phyloP scores from a whole-genome alignment of 2,888 invertebrate species.

The Drosophila mayaguana region DNA sequence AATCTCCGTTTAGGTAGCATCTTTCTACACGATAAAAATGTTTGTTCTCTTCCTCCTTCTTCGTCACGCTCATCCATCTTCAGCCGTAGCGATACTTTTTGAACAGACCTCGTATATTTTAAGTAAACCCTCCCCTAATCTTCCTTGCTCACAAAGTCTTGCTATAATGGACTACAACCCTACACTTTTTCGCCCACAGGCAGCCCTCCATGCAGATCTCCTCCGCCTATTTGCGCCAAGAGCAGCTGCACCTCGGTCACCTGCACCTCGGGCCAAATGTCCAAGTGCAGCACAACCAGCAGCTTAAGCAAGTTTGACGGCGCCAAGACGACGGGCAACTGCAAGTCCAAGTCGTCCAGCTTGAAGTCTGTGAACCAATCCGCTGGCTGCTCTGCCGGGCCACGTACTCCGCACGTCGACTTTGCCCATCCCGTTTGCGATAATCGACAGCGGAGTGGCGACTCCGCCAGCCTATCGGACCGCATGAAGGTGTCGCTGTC shows the following conservation, averaged over 20 bases:
- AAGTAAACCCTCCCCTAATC: neutral
- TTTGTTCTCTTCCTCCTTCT: too few species aligned
- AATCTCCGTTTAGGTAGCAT: too few species aligned
- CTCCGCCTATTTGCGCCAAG: neutral
- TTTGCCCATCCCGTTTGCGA: slow-evolving; percentile 52
- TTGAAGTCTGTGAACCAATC: slow-evolving; percentile 10
- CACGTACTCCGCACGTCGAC: slow-evolving; percentile 55
- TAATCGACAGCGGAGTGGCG: neutral
- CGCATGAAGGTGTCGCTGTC: slow-evolving; percentile 64
- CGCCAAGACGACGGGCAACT: slow-evolving; percentile 14
- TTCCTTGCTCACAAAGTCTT: neutral
- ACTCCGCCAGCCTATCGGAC: slow-evolving; percentile 8
- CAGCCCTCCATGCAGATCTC: neutral
- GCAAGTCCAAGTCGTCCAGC: neutral
- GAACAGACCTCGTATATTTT: neutral
- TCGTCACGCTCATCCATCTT: too few species aligned
- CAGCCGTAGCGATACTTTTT: neutral
- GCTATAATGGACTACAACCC: neutral
- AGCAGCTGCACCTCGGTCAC: neutral
- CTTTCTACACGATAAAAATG: too few species aligned
- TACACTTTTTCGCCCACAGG: neutral
- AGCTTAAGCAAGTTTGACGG: slow-evolving; percentile 10
- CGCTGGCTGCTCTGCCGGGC: neutral
- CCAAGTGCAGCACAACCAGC: slow-evolving; percentile 19
- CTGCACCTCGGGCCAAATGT: neutral